Evolutionary conservation across 2,888 invertebrate genomes (phyloP), one percentile per base, ranked within the genome.

Genomic region (Drosophila cracens): DNA sequence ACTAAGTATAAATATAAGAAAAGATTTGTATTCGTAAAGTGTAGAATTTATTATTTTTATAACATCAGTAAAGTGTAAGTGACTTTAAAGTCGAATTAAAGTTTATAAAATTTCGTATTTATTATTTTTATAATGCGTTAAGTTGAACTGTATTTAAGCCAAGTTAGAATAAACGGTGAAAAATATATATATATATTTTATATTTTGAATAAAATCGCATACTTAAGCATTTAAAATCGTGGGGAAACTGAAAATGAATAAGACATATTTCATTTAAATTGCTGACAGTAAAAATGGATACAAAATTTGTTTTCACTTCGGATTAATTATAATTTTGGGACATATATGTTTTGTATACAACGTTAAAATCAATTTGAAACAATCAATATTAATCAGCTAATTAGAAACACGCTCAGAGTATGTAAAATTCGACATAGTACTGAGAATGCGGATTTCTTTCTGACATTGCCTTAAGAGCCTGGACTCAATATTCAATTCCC

Each of bases 401-500:
- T 52, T 52, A 52, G 13, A n/a, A 52, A 21, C n/a, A 8, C 1
- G 13, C 13, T 21, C 4, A 70, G 76, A 34, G 76, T 62, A 68
- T 77, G 48, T 29, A 38, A 21, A 36, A 57, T 72, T 81, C 78
- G 82, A 27, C 49, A 60, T 53, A 10, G 2, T 34, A 25, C 29
- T 38, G 59, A 70, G 61, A 49, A 53, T 34, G 16, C 51, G 46
- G 56, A 70, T 73, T 81, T 61, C 52, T 49, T 62, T 76, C 65
- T 67, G 57, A 66, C 65, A 67, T 72, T 63, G 75, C 80, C 74
- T 52, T 86, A 77, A 79, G 81, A 79, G 74, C 82, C 79, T 57
- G 59, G 82, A 74, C 89, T 89, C 76, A 84, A 83, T 86, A 90
- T 86, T 90, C 89, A 89, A 90, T 90, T 90, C 82, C 76, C 60